Evolutionary conservation across 2,113 vertebrate genomes (phyloP), one percentile per base, ranked within the genome.

Genomic region (Columba livia): DNA sequence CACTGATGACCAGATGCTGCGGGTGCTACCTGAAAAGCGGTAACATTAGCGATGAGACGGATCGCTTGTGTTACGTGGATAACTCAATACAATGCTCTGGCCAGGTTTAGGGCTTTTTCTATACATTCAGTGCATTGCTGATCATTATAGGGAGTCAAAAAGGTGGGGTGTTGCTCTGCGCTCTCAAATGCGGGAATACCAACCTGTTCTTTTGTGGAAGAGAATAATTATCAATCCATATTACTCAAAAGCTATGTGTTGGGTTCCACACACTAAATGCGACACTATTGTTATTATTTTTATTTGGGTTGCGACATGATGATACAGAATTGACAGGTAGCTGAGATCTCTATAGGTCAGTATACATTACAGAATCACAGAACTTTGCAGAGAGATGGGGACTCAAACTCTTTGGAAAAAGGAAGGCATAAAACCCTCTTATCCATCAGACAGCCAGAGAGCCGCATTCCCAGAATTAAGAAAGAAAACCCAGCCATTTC

Each of bases 41-140:
- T 16, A 11, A 7, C 4, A 32, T 50, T 16, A 18, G 71, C 47
- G 50, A 5, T 54, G 79, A 24, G 29, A 8, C 15, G 71, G 84
- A 19, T 15, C 5, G 32, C 38, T 50, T 0, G 0, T 21, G 10
- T 11, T 28, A 4, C 0, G 2, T 36, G 47, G 79, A 56, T 19
- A 82, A 34, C n/a, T 81, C 74, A 50, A 0, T 66, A 34, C 17
- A 28, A 15, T 23, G 2, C 50, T 70, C 62, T 70, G 29, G 17
- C 64, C 31, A 50, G n/a, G 11, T 64, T 71, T 71, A 24, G n/a
- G 9, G 12, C 14, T 32, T 89, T 74, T 79, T 56, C 50, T 31
- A 0, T 18, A 34, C 57, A 2, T 73, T 58, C 44, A 57, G 24
- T 15, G 53, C 19, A 1, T 31, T 57, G 15, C 32, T 62, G 54